phyloP scores from a whole-genome alignment of 2,113 vertebrate genomes.

The Dermatemys mawii region DNA sequence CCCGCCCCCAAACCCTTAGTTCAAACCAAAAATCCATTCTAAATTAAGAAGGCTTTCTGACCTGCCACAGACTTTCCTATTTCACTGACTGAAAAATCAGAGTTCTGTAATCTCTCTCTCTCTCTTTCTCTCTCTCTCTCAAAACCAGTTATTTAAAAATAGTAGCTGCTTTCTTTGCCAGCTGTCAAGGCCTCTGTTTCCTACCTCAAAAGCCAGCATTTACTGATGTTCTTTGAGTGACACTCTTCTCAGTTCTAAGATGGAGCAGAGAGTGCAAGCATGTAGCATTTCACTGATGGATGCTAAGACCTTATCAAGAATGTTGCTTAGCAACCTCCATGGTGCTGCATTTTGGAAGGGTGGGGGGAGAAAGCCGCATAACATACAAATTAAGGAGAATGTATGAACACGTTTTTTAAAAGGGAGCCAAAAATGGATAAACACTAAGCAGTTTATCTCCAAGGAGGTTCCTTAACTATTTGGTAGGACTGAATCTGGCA shows the following conservation, averaged over 20 bases:
- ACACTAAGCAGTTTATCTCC: background rate
- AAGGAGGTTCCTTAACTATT: background rate
- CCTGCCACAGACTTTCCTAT: background rate
- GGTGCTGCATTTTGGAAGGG: constrained; percentile 23
- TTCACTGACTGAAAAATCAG: background rate
- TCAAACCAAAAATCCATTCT: background rate
- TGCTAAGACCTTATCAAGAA: constrained; percentile 4
- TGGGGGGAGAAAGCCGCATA: background rate
- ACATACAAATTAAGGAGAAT: background rate
- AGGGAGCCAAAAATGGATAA: background rate
- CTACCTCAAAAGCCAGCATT: background rate
- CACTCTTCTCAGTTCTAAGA: background rate
- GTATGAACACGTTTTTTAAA: background rate
- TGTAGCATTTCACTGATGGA: background rate
- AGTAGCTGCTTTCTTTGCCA: constrained; percentile 3
- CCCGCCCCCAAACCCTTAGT: background rate
- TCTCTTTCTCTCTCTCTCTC: background rate
- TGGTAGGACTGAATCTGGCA: background rate
- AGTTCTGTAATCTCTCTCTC: background rate
- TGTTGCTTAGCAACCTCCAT: constrained; percentile 25
- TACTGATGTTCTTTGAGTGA: background rate
- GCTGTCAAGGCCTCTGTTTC: constrained; percentile 40
- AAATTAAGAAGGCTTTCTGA: background rate
- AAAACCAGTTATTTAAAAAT: constrained; percentile 29
- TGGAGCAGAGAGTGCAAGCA: background rate